A percentile compares a stretch with the other conserved stretches of the same genome.
Conservation (phyloP, 2,888 invertebrate genomes). For the Nephrotoma flavescens region DNA sequence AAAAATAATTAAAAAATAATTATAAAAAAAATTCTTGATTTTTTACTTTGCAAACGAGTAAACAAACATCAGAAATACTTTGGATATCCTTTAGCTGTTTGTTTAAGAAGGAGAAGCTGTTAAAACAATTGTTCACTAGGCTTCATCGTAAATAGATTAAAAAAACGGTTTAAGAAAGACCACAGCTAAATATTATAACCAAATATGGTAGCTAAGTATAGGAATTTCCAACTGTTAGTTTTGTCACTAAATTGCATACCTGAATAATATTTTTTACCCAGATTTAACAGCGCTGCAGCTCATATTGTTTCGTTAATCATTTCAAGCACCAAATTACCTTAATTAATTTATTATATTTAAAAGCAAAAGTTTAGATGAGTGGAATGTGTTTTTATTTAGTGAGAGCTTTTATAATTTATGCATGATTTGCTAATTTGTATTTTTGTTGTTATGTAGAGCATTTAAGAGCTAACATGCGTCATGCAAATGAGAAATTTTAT, state of each 20-base stretch:
- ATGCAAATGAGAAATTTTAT: background rate
- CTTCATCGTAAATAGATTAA: no score
- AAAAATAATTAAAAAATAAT: background rate
- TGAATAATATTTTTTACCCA: background rate
- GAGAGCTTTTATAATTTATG: background rate
- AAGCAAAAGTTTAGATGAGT: background rate
- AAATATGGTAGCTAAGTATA: no score
- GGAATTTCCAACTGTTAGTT: background rate
- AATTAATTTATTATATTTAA: background rate
- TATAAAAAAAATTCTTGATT: background rate
- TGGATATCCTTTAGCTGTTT: no score
- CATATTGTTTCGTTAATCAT: background rate
- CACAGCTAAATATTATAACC: no score
- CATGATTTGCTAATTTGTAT: background rate
- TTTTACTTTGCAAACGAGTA: background rate
- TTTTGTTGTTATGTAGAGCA: background rate
- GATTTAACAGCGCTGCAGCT: background rate
- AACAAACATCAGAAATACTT: no score
- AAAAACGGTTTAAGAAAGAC: no score
- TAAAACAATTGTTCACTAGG: no score
- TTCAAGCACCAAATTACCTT: background rate
- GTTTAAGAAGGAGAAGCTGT: no score
- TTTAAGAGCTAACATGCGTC: background rate
- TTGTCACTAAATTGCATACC: background rate
- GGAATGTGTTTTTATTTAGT: background rate